Evolutionary conservation across 1,140 invertebrate species (phyloP).

Genomic region (Homalodisca vitripennis): DNA sequence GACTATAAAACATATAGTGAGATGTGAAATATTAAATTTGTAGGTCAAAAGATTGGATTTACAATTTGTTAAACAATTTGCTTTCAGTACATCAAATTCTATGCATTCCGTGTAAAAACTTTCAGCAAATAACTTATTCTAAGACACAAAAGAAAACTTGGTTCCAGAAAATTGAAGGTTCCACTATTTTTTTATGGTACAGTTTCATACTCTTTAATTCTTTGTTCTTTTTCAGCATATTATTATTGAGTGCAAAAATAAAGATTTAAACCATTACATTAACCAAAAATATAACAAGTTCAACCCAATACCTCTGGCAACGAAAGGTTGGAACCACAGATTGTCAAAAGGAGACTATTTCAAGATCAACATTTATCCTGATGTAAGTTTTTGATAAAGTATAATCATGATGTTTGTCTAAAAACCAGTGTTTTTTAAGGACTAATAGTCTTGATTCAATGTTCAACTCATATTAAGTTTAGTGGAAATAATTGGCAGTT

Average conservation of each 20-base stretch:
- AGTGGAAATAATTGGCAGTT: neutral
- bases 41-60: neutral
- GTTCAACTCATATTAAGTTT: neutral
- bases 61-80: neutral
- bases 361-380: slow-evolving; percentile 56
- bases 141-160: neutral
- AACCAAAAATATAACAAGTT: slow-evolving; percentile 66
- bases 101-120: neutral
- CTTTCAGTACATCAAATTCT: neutral
- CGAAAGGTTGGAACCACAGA: slow-evolving; percentile 72
- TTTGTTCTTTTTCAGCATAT: slow-evolving; percentile 11
- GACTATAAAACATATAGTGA: no score
- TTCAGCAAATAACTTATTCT: neutral
- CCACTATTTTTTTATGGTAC: neutral
- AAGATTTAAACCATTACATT: slow-evolving; percentile 66
- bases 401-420: neutral
- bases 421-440: neutral
- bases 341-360: slow-evolving; percentile 81
- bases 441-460: neutral
- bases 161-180: neutral
- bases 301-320: slow-evolving; percentile 67
- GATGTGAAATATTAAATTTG: no score
- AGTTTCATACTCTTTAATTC: neutral
- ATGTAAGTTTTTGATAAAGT: slow-evolving; percentile 29
- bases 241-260: slow-evolving; percentile 63